Conservation (phyloP, 30 jellyfish, hydroid and myxozoan species). For the Aurelia aurita complex sp. Pacific region DNA sequence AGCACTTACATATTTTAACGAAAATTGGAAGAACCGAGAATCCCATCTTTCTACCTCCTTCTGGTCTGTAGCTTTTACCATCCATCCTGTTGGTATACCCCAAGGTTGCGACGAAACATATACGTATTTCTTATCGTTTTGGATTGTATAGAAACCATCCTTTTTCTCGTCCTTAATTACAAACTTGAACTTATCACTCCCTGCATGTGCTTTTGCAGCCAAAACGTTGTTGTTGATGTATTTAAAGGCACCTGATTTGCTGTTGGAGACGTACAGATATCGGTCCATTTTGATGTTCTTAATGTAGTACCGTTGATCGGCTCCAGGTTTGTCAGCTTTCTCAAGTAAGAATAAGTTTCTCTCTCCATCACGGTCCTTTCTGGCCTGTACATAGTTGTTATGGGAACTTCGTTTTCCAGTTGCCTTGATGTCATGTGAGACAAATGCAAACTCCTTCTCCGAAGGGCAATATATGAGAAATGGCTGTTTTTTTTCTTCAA, state of each 20-base stretch:
- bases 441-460: conserved; percentile 7
- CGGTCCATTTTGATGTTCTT: background rate
- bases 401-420: background rate
- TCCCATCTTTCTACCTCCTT: conserved; percentile 8
- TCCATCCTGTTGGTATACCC: conserved; percentile 6
- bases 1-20: conserved; percentile 17
- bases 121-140: background rate
- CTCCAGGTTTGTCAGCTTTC: background rate
- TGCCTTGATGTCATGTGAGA: conserved; percentile 22
- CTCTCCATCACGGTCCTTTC: conserved; percentile 6
- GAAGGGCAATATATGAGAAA: conserved; percentile 4
- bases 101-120: conserved; percentile 11
- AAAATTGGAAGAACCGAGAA: conserved; percentile 17
- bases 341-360: conserved; percentile 2
- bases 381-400: conserved; percentile 19
- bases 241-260: background rate
- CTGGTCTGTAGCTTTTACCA: background rate
- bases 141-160: conserved; percentile 25
- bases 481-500: conserved; percentile 6
- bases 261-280: conserved; percentile 10
- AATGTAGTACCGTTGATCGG: background rate
- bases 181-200: background rate
- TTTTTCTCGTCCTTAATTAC: conserved; percentile 4
- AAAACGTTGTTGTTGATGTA: conserved; percentile 1
- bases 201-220: background rate